Evolutionary conservation across 2,113 vertebrate species (phyloP).

Genomic region (Pseudolaguvia tuberculata): DNA sequence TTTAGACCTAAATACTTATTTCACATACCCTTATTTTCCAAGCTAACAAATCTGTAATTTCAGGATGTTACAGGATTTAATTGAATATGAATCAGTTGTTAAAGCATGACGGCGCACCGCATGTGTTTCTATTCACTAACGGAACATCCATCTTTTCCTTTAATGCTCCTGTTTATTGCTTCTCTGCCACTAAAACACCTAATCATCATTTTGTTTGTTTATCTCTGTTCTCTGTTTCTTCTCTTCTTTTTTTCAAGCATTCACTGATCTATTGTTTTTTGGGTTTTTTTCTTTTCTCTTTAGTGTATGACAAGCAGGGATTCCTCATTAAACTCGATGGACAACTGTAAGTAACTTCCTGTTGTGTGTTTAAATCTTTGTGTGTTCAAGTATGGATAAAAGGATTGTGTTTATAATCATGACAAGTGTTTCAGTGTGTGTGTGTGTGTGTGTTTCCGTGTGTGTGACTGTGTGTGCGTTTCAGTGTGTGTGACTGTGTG

Average conservation of each 20-base stretch:
- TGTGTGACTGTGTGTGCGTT: no score
- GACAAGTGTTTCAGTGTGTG: conserved; percentile 4
- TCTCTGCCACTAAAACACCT: neutral
- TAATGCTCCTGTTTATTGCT: conserved; percentile 8
- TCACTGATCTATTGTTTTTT: conserved; percentile 33
- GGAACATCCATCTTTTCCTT: neutral
- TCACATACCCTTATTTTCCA: neutral
- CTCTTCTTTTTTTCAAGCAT: neutral
- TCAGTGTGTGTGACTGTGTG: no score
- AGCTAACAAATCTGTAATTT: no score
- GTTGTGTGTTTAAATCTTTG: neutral
- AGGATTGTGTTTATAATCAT: neutral
- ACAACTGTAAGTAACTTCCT: conserved; percentile 77
- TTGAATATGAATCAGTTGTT: neutral
- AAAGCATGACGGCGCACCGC: conserved; percentile 13
- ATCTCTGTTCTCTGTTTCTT: neutral
- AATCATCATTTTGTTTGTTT: no score
- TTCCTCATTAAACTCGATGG: conserved; percentile 83
- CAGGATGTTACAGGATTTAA: neutral
- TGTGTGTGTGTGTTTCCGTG: neutral
- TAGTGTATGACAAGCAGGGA: conserved; percentile 87
- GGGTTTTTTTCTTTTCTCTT: conserved; percentile 54
- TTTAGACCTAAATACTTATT: neutral
- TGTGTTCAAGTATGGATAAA: no score
- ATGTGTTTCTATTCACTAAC: conserved; percentile 15